Base-by-base conservation (phyloP, 2,113 vertebrate genomes). In the Rhinoderma darwinii region DNA sequence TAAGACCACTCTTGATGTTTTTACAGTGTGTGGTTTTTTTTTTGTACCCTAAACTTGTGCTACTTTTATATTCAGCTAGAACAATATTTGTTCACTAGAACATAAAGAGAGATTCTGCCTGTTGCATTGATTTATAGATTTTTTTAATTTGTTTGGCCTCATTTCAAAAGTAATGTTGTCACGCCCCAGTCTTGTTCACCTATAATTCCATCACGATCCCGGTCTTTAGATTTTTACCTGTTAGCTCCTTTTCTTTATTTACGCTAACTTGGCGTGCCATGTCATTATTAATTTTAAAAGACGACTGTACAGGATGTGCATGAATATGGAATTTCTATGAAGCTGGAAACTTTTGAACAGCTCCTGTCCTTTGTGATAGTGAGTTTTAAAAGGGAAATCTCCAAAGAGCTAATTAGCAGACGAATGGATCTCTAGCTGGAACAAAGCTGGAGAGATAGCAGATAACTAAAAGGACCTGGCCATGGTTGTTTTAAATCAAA, bases 1-100 rank as follows among this genome's bases (percentile, higher is more conserved):
- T 98, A 96, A 97, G 98, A 97, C 98, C 98, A 96, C 97, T 99
- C 98, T 99, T 99, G 98, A 99, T 99, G 97, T 95, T 95, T 94
- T 93, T 95, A 95, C 93, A 95, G 93, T 94, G 93, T 93, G 89
- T n/a, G 78, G n/a, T n/a, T 95, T 94, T 93, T 94, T 95, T 95
- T 95, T 96, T 96, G 96, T 98, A 97, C 96, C 96, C 95, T 97
- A 97, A 97, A 97, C 96, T 98, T 98, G 97, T 94, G 92, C 96
- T 98, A 96, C 97, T 99, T 98, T 98, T 96, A 96, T 96, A 99
- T 99, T 98, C 98, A 95, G 92, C 97, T 95, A 98, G 97, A 97
- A 97, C 98, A 98, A 98, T 99, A 99, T 99, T 99, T 99, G 98
- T 97, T 97, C 97, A 97, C 96, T 91, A 95, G 96, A 97, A 97